These are phyloP conservation scores for Myiozetetes cayanensis DNA, from an alignment of 2,113 vertebrate species.

Conservation along the genomic window DNA sequence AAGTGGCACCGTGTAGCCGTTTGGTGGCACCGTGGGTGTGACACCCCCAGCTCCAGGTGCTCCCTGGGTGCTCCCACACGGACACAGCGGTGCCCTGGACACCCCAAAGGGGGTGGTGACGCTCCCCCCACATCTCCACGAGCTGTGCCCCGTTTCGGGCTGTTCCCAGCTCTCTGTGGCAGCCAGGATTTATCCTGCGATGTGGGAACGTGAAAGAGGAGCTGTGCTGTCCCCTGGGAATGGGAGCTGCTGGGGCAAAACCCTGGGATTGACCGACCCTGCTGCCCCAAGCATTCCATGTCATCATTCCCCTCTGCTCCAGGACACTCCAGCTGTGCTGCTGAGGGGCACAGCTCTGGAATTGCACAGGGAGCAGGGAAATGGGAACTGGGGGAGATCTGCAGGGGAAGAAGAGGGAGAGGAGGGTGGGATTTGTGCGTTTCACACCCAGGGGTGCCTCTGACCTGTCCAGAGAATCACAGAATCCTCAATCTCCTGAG, in stretches of 20 bases:
- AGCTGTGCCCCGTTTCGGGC: neutral
- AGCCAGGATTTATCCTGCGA: neutral
- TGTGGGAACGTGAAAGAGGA: neutral
- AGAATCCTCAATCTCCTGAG: neutral
- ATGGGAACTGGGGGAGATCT: neutral
- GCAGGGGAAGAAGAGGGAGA: neutral
- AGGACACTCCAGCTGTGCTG: neutral
- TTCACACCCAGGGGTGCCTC: neutral
- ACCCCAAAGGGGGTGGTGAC: neutral
- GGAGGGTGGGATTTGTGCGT: accelerated
- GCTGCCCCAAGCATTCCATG: neutral
- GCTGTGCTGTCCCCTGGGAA: neutral
- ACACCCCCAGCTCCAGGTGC: neutral
- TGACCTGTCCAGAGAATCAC: neutral
- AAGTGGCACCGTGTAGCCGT: neutral
- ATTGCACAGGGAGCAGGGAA: neutral
- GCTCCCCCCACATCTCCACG: neutral
- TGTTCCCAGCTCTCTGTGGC: neutral
- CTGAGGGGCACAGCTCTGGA: neutral
- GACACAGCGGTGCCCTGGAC: neutral
- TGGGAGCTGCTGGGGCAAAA: neutral
- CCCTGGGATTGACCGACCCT: neutral
- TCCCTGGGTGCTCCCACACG: neutral
- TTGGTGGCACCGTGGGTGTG: too few relatives aligned
- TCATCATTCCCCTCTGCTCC: neutral